A percentile compares a stretch with the other conserved stretches of the same genome.
phyloP scores from a whole-genome alignment of 2,797 vertebrate species.

The Rhinoraja longicauda region DNA sequence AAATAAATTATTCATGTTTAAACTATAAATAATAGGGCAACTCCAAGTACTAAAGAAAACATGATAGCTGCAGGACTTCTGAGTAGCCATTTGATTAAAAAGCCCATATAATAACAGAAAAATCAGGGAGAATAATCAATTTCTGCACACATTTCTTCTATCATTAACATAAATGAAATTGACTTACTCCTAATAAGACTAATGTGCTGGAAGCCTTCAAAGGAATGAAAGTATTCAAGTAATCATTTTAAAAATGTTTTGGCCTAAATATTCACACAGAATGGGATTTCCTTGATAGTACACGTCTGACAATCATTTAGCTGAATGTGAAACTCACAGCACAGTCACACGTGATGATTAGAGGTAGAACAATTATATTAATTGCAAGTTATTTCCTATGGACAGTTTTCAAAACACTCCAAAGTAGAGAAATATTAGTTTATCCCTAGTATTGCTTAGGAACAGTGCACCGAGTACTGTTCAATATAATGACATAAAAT shows the following conservation, averaged over 20 bases:
- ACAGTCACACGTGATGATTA: background rate
- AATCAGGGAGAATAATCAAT: background rate
- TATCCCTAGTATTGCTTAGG: background rate
- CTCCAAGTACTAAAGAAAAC: background rate
- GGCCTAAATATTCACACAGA: background rate
- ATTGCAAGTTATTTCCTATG: background rate
- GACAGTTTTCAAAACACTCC: background rate
- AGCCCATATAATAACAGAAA: slow-evolving; percentile 32
- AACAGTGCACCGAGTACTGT: background rate
- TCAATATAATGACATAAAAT: background rate
- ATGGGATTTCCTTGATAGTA: background rate
- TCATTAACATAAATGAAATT: background rate
- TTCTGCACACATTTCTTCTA: background rate
- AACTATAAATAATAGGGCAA: background rate
- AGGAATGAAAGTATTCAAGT: slow-evolving; percentile 14
- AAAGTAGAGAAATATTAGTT: background rate
- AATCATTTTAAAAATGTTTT: background rate
- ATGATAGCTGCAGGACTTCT: background rate
- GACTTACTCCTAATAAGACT: background rate
- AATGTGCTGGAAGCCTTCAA: background rate
- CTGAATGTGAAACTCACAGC: background rate
- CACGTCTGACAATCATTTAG: background rate
- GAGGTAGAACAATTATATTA: slow-evolving; percentile 16
- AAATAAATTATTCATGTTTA: background rate
- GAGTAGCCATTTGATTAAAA: background rate